Percentiles rank a stretch among this genome's conserved stretches.
These are phyloP conservation scores for Atta colombica DNA, from an alignment of 1,140 invertebrate genomes.

Conservation along the genomic window DNA sequence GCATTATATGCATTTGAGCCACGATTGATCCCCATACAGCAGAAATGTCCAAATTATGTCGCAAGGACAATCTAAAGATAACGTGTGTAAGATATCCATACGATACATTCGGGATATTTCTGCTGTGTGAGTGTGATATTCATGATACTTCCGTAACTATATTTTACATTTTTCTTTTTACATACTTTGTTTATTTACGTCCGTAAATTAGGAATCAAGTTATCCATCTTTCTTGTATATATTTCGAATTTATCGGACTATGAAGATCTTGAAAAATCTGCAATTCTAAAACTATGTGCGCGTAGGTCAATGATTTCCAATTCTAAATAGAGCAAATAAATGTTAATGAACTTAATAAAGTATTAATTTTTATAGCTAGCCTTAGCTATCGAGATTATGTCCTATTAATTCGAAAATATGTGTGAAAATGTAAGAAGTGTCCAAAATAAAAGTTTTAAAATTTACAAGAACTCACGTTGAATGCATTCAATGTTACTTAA, in stretches of 20 bases:
- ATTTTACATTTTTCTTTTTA: conserved; percentile 60
- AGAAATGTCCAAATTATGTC: too few species aligned
- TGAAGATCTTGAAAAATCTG: conserved; percentile 3
- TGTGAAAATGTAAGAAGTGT: not conserved
- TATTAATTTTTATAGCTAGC: conserved; percentile 4
- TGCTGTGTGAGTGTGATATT: too few species aligned
- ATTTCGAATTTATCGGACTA: not conserved
- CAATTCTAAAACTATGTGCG: conserved; percentile 4
- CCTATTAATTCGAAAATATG: not conserved
- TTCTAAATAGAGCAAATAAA: conserved; percentile 8
- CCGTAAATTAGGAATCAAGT: not conserved
- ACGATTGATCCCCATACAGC: not conserved
- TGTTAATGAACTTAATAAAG: conserved; percentile 15
- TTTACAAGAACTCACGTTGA: not conserved
- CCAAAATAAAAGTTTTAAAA: not conserved
- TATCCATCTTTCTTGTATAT: not conserved
- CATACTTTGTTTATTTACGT: conserved; percentile 19
- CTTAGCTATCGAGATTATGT: not conserved
- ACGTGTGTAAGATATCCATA: too few species aligned
- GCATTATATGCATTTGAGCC: conserved; percentile 30
- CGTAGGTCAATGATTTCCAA: not conserved
- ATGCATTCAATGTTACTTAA: not conserved
- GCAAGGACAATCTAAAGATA: too few species aligned
- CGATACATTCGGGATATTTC: too few species aligned
- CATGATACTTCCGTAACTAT: conserved; percentile 32